phyloP scores from a whole-genome alignment of 2,888 invertebrate species.

The Ornithoptera priamus region DNA sequence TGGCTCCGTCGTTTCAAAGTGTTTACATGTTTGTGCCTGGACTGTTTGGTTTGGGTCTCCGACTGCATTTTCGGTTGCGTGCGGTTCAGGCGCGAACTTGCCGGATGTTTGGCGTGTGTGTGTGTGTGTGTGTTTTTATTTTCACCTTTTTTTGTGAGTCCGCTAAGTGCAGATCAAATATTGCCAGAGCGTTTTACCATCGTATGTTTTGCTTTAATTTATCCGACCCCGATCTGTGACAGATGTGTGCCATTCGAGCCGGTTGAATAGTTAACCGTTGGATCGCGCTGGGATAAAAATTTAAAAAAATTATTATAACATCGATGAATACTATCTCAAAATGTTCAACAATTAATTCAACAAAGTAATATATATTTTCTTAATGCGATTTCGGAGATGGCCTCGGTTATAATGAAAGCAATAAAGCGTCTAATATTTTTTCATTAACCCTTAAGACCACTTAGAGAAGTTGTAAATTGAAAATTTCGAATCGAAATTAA shows the following conservation, averaged over 20 bases:
- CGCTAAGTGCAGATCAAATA: conserved; percentile 66
- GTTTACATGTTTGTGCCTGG: conserved; percentile 63
- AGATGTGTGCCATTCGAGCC: conserved; percentile 30
- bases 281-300: background rate
- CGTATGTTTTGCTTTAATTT: conserved; percentile 28
- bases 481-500: conserved; percentile 15
- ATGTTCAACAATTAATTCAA: background rate
- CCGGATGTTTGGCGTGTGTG: conserved; percentile 48
- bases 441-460: conserved; percentile 12
- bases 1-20: conserved; percentile 48
- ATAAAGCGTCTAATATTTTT: conserved; percentile 21
- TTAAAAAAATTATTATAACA: conserved; percentile 1
- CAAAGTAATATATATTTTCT: background rate
- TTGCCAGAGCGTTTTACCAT: conserved; percentile 37
- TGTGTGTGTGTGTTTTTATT: conserved; percentile 12
- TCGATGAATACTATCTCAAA: background rate
- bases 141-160: conserved; percentile 52
- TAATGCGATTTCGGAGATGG: background rate
- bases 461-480: conserved; percentile 12
- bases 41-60: conserved; percentile 66
- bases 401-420: background rate
- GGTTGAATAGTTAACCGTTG: conserved; percentile 4
- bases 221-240: conserved; percentile 27
- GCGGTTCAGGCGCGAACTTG: conserved; percentile 60
- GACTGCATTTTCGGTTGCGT: conserved; percentile 60